A percentile compares a stretch with the other conserved stretches of the same genome.
Evolutionary conservation across 2,888 invertebrate species (phyloP).

Genomic region (Spisula solida): DNA sequence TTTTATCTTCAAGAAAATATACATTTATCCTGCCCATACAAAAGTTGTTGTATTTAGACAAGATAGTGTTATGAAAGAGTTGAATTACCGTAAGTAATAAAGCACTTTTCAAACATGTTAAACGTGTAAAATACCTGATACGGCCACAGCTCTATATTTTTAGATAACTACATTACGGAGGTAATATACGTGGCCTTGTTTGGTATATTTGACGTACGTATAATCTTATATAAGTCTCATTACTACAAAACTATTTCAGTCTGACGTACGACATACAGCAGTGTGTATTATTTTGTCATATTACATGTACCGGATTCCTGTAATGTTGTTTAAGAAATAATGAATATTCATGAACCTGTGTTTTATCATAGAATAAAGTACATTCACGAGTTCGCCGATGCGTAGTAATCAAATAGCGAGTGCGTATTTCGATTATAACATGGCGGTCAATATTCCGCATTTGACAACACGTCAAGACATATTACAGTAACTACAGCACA

Average conservation of each 20-base stretch:
- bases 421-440: no score
- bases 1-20: neutral
- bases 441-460: no score
- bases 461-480: no score
- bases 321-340: no score
- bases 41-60: neutral
- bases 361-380: no score
- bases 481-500: no score
- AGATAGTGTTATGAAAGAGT: conserved; percentile 15
- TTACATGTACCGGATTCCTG: no score
- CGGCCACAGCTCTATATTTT: neutral
- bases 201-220: neutral
- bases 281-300: no score
- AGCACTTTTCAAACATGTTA: neutral
- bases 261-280: no score
- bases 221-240: neutral
- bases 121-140: conserved; percentile 17
- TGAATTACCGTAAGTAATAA: neutral
- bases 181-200: neutral
- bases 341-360: no score
- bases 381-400: no score
- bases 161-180: neutral
- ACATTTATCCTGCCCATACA: neutral
- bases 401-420: no score
- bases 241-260: neutral